A percentile compares a stretch with the other conserved stretches of the same genome.
Conservation (phyloP, 2,797 vertebrate genomes). For the Esox lucius region DNA sequence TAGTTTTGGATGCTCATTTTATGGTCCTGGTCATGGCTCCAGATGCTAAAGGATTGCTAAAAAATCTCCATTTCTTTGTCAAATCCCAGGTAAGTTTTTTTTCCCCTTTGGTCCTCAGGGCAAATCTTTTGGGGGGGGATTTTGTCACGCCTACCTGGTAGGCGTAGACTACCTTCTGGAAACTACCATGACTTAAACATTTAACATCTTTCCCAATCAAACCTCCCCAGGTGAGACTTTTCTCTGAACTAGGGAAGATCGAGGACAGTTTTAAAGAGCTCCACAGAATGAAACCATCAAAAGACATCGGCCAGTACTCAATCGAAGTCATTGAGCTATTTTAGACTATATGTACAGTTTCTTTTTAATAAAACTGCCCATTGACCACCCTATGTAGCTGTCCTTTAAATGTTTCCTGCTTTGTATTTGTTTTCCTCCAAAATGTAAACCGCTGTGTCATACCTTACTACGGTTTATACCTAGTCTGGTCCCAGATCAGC, state of each 20-base stretch:
- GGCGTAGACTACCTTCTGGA: no score
- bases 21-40: conserved; percentile 90
- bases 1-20: conserved; percentile 93
- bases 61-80: conserved; percentile 84
- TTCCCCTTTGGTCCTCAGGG: not conserved
- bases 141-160: no score
- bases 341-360: conserved; percentile 65
- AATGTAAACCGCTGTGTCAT: not conserved
- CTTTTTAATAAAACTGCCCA: conserved; percentile 37
- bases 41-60: conserved; percentile 83
- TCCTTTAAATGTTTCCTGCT: not conserved
- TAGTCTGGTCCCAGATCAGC: not conserved
- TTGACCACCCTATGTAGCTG: conserved; percentile 24
- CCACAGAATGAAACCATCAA: conserved; percentile 72
- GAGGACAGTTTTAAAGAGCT: conserved; percentile 87
- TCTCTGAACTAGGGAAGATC: conserved; percentile 91
- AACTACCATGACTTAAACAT: no score
- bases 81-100: conserved; percentile 81
- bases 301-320: conserved; percentile 81
- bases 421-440: not conserved
- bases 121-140: not conserved
- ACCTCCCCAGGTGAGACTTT: conserved; percentile 80
- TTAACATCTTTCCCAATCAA: not conserved
- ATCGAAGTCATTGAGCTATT: conserved; percentile 93
- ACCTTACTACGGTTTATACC: not conserved